A percentile compares a stretch with the other conserved stretches of the same genome.
These are phyloP conservation scores for Verasper variegatus DNA, from an alignment of 2,113 vertebrate species.

Conservation along the genomic window DNA sequence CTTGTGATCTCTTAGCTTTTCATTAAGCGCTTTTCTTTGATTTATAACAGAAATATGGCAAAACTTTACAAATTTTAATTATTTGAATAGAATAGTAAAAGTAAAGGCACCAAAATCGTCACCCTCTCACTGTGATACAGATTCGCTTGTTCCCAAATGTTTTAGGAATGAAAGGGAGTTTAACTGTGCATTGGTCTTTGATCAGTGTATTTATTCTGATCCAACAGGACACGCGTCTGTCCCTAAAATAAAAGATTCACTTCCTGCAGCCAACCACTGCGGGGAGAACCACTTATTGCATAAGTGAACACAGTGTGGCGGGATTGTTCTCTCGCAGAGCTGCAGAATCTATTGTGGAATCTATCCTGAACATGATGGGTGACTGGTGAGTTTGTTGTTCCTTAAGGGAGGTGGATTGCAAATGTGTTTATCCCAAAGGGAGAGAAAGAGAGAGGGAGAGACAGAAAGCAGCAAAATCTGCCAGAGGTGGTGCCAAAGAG, in stretches of 20 bases:
- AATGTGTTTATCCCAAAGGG: conserved; percentile 56
- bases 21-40: neutral
- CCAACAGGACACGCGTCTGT: neutral
- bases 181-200: neutral
- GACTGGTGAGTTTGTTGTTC: conserved; percentile 48
- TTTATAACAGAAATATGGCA: neutral
- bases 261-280: neutral
- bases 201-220: neutral
- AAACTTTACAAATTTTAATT: no score
- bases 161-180: neutral
- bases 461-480: neutral
- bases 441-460: conserved; percentile 12
- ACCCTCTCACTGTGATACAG: neutral
- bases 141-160: neutral
- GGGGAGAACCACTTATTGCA: neutral
- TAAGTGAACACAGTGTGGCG: neutral
- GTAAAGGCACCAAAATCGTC: no score
- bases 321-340: neutral
- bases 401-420: conserved; percentile 23
- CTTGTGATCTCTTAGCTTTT: neutral
- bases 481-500: conserved; percentile 14
- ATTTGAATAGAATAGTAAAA: no score
- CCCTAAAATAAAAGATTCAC: neutral
- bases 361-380: conserved; percentile 35
- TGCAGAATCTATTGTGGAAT: conserved; percentile 31